Evolutionary conservation across 2,888 invertebrate species (phyloP).

Genomic region (Lycia hirtaria): DNA sequence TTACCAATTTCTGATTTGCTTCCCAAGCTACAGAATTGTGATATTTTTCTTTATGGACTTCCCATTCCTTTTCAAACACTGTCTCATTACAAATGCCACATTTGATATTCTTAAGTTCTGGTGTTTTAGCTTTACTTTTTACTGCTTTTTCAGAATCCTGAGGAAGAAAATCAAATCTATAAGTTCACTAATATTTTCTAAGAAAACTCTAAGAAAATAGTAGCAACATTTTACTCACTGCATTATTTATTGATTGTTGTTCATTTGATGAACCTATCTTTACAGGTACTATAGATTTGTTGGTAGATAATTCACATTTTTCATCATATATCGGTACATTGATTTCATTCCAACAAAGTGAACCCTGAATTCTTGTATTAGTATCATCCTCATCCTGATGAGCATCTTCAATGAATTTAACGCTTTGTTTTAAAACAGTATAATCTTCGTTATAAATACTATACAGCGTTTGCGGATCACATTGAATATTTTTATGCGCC

Average conservation of each 20-base stretch:
- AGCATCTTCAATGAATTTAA: conserved; percentile 22
- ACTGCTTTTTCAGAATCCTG: conserved; percentile 30
- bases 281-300: not conserved
- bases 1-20: conserved; percentile 53
- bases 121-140: not conserved
- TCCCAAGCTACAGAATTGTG: conserved; percentile 60
- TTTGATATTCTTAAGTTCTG: conserved; percentile 44
- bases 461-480: conserved; percentile 54
- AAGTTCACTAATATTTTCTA: not conserved
- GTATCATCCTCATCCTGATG: not conserved
- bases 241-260: not conserved
- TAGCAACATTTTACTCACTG: not conserved
- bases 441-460: conserved; percentile 60
- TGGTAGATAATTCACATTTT: not conserved
- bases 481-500: conserved; percentile 45
- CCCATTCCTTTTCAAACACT: conserved; percentile 52
- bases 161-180: conserved; percentile 8
- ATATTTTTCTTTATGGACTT: conserved; percentile 49
- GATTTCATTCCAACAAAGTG: conserved; percentile 26
- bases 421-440: conserved; percentile 4
- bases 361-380: not conserved
- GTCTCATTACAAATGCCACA: conserved; percentile 56
- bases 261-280: not conserved
- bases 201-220: not conserved
- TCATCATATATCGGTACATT: conserved; percentile 10